A percentile compares a stretch with the other conserved stretches of the same genome.
Conservation (phyloP, 1,140 invertebrate species). For the Limonius californicus region DNA sequence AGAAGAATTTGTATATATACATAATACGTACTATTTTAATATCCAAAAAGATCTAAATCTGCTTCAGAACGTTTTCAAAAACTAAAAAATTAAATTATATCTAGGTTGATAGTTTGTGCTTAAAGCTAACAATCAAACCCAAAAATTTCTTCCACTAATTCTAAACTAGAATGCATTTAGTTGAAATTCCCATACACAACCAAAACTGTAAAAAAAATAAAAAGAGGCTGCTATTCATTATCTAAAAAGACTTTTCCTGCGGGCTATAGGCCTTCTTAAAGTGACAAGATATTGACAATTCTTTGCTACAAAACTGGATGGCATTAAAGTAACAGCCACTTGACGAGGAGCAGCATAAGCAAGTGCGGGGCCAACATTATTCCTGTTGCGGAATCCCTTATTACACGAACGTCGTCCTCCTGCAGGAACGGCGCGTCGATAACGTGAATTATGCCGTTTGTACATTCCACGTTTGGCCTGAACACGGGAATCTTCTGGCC, state of each 20-base stretch:
- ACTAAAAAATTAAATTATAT: too few relatives aligned
- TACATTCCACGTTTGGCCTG: constrained; percentile 84
- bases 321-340: constrained; percentile 46
- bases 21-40: too few relatives aligned
- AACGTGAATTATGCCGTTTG: constrained; percentile 90
- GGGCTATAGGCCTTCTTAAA: background rate
- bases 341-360: constrained; percentile 48
- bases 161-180: too few relatives aligned
- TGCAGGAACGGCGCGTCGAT: constrained; percentile 80
- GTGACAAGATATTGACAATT: background rate
- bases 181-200: too few relatives aligned
- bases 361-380: constrained; percentile 42
- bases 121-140: too few relatives aligned
- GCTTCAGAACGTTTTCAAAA: too few relatives aligned
- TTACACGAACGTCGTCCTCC: constrained; percentile 78
- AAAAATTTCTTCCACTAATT: background rate
- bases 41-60: too few relatives aligned
- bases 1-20: constrained; percentile 1
- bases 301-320: constrained; percentile 10
- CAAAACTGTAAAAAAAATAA: too few relatives aligned
- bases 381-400: constrained; percentile 42
- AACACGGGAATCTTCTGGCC: constrained; percentile 77
- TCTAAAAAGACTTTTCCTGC: background rate
- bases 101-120: too few relatives aligned
- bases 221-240: too few relatives aligned